Base-by-base conservation (phyloP, 1,140 invertebrate species). In the Pseudoatta argentina region DNA sequence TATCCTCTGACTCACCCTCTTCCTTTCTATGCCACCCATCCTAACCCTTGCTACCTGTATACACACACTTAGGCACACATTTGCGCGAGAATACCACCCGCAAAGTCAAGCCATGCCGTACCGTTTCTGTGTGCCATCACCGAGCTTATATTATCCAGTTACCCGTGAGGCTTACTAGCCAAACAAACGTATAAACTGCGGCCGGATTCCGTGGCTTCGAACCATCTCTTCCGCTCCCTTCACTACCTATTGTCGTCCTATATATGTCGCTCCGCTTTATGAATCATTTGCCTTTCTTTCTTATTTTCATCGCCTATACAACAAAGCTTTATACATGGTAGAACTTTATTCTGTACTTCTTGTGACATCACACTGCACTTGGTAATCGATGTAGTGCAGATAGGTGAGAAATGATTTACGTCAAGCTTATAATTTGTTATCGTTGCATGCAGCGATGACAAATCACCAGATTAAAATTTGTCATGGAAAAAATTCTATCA, bases 101-200 rank as follows among this genome's bases (percentile, higher is more conserved):
- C 86, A 92, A 92, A 93, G 92, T 93, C 91, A 92, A 92, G 90
- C 89, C 85, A 44, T 61, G 53, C 53, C 59, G 51, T 48, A 16
- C 64, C 78, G 57, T 72, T 57, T 86, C 69, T 88, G 85, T 83
- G 76, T 86, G 71, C 77, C 71, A 69, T 86, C 76, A 86, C 90
- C 86, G 88, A 86, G 90, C 90, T 93, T 91, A 92, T 92, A 93
- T 93, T 93, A 93, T 93, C 93, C 87, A 92, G 91, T 93, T 92
- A 93, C 87, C 79, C 86, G 79, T 89, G 88, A 90, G 88, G 88
- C 91, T 93, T 93, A 91, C 91, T 89, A 88, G 69, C 87, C 92
- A 92, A 93, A 93, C 89, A 93, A 93, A 93, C 89, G 86, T 92
- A 91, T 89, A 89, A 87, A 92, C 91, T 88, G 67, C 64, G 85